Evolutionary conservation across 1,140 invertebrate species (phyloP), one percentile per base, ranked within the genome.

Genomic region (Charaxes varanes): DNA sequence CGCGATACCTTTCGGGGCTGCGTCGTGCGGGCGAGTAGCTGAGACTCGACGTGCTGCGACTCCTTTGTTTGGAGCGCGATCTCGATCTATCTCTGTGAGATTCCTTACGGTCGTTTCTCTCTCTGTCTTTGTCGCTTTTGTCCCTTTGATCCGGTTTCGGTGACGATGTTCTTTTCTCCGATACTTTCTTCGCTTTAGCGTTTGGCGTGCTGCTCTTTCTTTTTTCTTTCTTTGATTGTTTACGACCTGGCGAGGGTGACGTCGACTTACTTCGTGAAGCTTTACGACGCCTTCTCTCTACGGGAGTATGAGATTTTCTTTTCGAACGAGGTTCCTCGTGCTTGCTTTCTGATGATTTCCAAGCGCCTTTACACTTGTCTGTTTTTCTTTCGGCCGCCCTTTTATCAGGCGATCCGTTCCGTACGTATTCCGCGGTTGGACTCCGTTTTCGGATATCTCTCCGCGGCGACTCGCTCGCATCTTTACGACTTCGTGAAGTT

Each of bases 21-120:
- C 87, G 78, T 4, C 87, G 71, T 0, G 89, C 86, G 0, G 90
- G 90, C 0, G 89, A 91, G 54, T 91, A 91, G 37, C 88, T 90
- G 35, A 90, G 69, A 37, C 85, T 87, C 2, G 87, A 88, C n/a
- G 86, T 70, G 49, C 86, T 82, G 8, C 74, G 43, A 35, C 71
- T 69, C 23, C 53, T 55, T 6, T 58, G 26, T 36, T 81, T 47
- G 22, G 81, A 71, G 3, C 59, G 47, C 1, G 74, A 73, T 26
- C 47, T 50, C 2, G 58, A 61, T 11, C 53, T 55, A 15, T 60
- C 52, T 30, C 36, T 60, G 18, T 59, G 55, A 41, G 56, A 51
- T 48, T 69, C 64, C 31, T 42, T 58, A 2, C 45, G 54, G 2
- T 47, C 51, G 28, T 53, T 50, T 8, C 41, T 54, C 2, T 61